Base-by-base conservation (phyloP, 1,140 invertebrate genomes). In the Aradophagus sp. region DNA sequence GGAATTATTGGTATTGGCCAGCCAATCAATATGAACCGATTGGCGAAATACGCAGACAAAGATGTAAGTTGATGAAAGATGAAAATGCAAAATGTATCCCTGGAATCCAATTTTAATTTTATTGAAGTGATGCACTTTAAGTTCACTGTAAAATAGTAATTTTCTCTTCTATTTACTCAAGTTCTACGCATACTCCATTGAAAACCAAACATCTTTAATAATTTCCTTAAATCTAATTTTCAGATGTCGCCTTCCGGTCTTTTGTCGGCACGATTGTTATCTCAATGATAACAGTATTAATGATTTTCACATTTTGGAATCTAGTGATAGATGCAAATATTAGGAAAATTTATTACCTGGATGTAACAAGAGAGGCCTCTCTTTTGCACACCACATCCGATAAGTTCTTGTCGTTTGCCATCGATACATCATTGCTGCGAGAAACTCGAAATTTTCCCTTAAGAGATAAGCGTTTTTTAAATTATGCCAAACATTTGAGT, bases 401-500 rank as follows among this genome's bases (percentile, higher is more conserved):
- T 0, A 80, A 78, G 35, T 86, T 84, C 62, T 75, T 85, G n/a
- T 86, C 84, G 0, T 80, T 85, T 50, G 84, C 81, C 29, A 76
- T 86, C 0, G 84, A 86, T 23, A 70, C 81, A 0, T 84, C 80
- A 8, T 74, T 84, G 20, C 55, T 85, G 6, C 77, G 84, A 31
- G 44, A 75, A 27, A 78, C 75, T 36, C 38, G 61, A 38, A 36
- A 58, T 16, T 67, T 86, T 20, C 84, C 84, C 1, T 32, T 85
- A 1, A 27, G 50, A 17, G 34, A 83, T 36, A 11, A 77, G 8
- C 86, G 80, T 75, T 85, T 91, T 58, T 68, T 86, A 13, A 85
- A 87, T 63, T 78, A 92, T 62, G 87, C 88, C 2, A 71, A 73
- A 45, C 80, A 87, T 13, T 77, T 92, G 26, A 82, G 86, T 26